These are phyloP conservation scores for Notolabrus celidotus DNA, from an alignment of 2,797 vertebrate species.

Conservation along the genomic window DNA sequence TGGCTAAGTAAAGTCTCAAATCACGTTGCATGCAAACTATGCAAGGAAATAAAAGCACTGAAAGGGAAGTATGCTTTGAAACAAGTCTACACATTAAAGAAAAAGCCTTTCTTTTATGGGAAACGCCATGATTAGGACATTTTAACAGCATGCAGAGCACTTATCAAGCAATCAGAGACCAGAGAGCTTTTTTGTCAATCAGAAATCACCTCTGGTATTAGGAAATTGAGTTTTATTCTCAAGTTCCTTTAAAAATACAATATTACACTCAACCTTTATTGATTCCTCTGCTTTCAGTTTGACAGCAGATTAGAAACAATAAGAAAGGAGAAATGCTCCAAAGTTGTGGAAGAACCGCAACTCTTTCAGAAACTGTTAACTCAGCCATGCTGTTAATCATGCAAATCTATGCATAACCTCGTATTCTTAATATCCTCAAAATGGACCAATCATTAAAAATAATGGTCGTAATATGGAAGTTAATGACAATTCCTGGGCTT, in stretches of 20 bases:
- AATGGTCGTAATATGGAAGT: no score
- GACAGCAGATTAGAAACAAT: conserved; percentile 12
- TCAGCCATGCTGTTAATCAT: no score
- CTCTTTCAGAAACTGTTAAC: no score
- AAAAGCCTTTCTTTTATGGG: not conserved
- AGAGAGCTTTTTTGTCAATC: conserved; percentile 31
- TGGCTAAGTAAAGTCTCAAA: not conserved
- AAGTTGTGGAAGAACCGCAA: not conserved
- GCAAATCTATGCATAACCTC: no score
- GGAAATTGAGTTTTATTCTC: conserved; percentile 29
- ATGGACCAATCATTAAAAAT: no score
- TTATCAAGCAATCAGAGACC: conserved; percentile 15
- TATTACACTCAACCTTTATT: conserved; percentile 28
- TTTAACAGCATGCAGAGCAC: not conserved
- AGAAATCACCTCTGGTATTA: conserved; percentile 21
- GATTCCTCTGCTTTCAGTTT: conserved; percentile 5
- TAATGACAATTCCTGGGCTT: no score
- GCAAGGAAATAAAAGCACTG: not conserved
- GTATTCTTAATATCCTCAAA: no score
- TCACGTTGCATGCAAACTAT: not conserved
- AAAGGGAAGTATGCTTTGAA: conserved; percentile 2
- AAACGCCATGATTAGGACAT: conserved; percentile 20
- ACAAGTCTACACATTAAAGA: not conserved
- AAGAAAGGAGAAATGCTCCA: not conserved
- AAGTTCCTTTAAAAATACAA: conserved; percentile 30